Base-by-base conservation (phyloP, 1,140 invertebrate species). In the Cherax quadricarinatus region DNA sequence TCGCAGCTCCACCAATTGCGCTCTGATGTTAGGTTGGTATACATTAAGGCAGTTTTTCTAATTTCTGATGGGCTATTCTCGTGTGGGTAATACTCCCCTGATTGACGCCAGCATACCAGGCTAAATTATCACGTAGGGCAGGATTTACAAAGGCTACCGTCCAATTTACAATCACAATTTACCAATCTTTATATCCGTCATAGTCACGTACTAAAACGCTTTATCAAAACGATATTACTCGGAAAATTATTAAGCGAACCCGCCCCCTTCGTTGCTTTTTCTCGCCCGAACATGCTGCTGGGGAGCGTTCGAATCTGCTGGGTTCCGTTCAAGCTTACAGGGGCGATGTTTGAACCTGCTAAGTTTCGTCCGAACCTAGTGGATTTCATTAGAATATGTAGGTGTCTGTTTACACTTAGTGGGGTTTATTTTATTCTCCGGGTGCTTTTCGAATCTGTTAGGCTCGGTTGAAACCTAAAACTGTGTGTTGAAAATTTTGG, bases 101-200 rank as follows among this genome's bases (percentile, higher is more conserved):
- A 90, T 90, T 78, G 82, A 84, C 49, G 82, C 81, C 79, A 70
- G 88, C 80, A 85, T 90, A 49, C 57, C 30, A 41, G 21, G 53
- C 53, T 57, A 90, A 90, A 90, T 90, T 62, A 90, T 90, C 62
- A 85, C n/a, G 62, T 90, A 48, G 81, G 70, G 24, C 41, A 21
- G 85, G 57, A 90, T 90, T 84, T 90, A 85, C 82, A 90, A 75
- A 66, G 81, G 82, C 88, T 84, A 90, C 62, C 88, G 73, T 90
- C 80, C 82, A 90, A 85, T 90, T 90, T 90, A 49, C 83, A 90
- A 90, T 90, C 49, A 66, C 88, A 89, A 89, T 82, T 70, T 84
- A 78, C n/a, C 18, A 51, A 9, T 83, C 88, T 83, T 89, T 89
- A 83, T 89, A 73, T 84, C 70, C 18, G 80, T 53, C 48, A 84